Evolutionary conservation across 2,888 invertebrate species (phyloP).

Genomic region (Amorpha juglandis): DNA sequence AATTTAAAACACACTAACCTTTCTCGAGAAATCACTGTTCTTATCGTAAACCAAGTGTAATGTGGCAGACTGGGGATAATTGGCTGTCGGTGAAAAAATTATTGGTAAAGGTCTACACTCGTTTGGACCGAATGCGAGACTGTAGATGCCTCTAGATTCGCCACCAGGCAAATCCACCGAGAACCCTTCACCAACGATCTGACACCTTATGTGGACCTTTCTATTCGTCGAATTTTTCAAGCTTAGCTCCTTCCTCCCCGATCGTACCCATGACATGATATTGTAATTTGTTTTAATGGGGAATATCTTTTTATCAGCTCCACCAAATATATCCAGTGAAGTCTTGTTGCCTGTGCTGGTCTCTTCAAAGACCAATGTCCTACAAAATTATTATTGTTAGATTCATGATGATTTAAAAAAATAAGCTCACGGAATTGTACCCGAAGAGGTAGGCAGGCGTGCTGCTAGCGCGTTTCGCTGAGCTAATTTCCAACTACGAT

Average conservation of each 20-base stretch:
- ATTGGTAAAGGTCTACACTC: constrained; percentile 68
- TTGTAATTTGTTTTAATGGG: constrained; percentile 70
- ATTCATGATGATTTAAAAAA: neutral
- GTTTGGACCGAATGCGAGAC: constrained; percentile 61
- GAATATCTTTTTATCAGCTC: constrained; percentile 62
- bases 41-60: constrained; percentile 67
- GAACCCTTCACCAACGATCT: constrained; percentile 72
- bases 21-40: constrained; percentile 64
- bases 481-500: too few species aligned
- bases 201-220: constrained; percentile 66
- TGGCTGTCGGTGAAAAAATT: constrained; percentile 58
- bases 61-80: constrained; percentile 56
- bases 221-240: constrained; percentile 66
- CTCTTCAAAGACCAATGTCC: constrained; percentile 69
- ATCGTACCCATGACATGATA: constrained; percentile 67
- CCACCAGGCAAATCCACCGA: constrained; percentile 64
- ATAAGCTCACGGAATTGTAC: too few species aligned
- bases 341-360: constrained; percentile 53
- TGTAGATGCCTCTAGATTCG: constrained; percentile 60
- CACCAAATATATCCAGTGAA: constrained; percentile 58
- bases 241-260: constrained; percentile 70
- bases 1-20: constrained; percentile 46
- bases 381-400: constrained; percentile 39
- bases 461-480: too few species aligned
- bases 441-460: too few species aligned